Evolutionary conservation across 2,888 invertebrate genomes (phyloP), one percentile per base, ranked within the genome.

Genomic region (Acronicta leporina): DNA sequence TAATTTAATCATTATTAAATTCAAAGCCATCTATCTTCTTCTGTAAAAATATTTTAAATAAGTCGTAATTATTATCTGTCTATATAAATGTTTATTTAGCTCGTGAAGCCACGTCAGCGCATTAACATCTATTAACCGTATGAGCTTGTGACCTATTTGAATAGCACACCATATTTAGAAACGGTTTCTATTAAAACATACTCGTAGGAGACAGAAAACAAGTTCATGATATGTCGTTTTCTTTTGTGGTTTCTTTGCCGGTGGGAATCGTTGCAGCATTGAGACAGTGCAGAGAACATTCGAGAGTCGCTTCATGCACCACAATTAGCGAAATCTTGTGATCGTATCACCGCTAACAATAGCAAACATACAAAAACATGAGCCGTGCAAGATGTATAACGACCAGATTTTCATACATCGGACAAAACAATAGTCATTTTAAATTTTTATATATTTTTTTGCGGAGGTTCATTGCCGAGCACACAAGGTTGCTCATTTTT

Each of bases 291-390:
- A 69, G 74, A 73, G 81, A 82, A 79, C 70, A 68, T 73, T 75
- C 75, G 79, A 81, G 80, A 81, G 81, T 69, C 69, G 75, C 68
- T 58, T 73, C 68, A 73, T 78, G 77, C 68, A 75, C 71, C 81
- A 81, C 82, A 84, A 83, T 83, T 81, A 83, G 87, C 84, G 87
- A 88, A 87, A 88, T 87, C 86, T 84, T 84, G 82, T 78, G 82
- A 84, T 80, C 72, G 63, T 82, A 75, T 75, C 62, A 69, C 66
- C 72, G 79, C 81, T 81, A 87, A 85, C 79, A 83, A 77, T 79
- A 74, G 69, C 78, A 80, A 68, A 81, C 74, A 82, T 58, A 83
- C 78, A 82, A 86, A 77, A 74, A 71, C 68, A 60, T 41, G 57
- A 75, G 51, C 66, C 67, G 63, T 72, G 50, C 55, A 68, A 66